Percentiles rank a stretch among this genome's conserved stretches.
Conservation (phyloP, 2,888 invertebrate genomes). For the Dasypolia templi region DNA sequence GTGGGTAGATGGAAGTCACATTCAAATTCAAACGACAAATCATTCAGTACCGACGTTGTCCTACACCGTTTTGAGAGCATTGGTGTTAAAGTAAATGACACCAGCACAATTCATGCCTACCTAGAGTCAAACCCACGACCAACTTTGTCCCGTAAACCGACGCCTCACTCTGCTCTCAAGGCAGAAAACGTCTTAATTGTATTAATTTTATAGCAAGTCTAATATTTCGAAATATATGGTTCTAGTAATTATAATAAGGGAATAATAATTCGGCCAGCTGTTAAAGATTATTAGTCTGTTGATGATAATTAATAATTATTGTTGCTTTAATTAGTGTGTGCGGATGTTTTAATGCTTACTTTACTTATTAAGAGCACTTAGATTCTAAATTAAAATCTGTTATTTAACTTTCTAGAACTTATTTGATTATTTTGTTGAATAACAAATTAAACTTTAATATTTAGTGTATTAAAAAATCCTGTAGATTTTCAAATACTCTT, state of each 20-base stretch:
- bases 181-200: conserved; percentile 34
- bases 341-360: conserved; percentile 18
- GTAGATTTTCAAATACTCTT: background rate
- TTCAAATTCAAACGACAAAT: background rate
- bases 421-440: conserved; percentile 2
- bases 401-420: background rate
- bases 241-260: conserved; percentile 45
- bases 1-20: too few species aligned
- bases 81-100: background rate
- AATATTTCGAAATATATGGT: conserved; percentile 39
- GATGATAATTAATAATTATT: conserved; percentile 47
- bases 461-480: too few species aligned
- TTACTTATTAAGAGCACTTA: background rate
- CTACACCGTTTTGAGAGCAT: background rate
- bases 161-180: too few species aligned
- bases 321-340: conserved; percentile 38
- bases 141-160: too few species aligned
- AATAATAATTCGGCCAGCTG: conserved; percentile 39
- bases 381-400: background rate
- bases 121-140: background rate
- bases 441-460: background rate
- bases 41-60: background rate
- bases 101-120: background rate
- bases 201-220: conserved; percentile 62
- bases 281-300: conserved; percentile 38